Conservation (phyloP, 2,888 invertebrate genomes). For the Cerastoderma edule region DNA sequence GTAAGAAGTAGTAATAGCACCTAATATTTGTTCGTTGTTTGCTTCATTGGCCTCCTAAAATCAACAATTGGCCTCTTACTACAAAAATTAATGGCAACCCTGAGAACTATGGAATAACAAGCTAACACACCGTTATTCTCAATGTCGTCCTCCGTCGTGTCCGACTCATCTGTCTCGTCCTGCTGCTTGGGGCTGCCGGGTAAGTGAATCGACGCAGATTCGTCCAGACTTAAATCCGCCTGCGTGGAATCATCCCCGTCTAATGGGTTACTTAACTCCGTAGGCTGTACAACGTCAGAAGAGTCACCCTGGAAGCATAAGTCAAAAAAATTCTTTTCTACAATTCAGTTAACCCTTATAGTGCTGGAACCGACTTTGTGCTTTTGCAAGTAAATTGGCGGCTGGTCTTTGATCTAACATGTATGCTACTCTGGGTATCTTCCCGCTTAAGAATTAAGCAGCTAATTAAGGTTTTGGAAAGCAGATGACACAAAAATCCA, state of each 20-base stretch:
- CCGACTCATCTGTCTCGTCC: conserved; percentile 70
- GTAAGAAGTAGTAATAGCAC: too few species aligned
- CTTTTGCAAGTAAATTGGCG: too few species aligned
- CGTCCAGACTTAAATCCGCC: conserved; percentile 48
- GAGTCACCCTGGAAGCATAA: conserved; percentile 55
- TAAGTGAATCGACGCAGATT: conserved; percentile 30
- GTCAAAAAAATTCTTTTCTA: background rate
- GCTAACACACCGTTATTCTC: conserved; percentile 57
- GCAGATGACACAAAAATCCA: too few species aligned
- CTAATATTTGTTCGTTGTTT: too few species aligned
- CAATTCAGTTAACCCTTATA: too few species aligned
- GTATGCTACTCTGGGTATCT: too few species aligned
- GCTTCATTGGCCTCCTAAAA: too few species aligned
- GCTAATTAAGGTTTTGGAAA: background rate
- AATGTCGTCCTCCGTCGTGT: conserved; percentile 76
- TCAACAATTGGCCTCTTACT: too few species aligned
- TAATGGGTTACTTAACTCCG: conserved; percentile 20
- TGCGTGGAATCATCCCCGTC: conserved; percentile 49
- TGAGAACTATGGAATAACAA: background rate
- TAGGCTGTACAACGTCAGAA: conserved; percentile 44
- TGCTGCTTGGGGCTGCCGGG: conserved; percentile 23
- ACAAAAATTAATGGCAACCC: too few species aligned
- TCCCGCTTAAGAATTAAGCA: background rate
- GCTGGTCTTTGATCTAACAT: too few species aligned
- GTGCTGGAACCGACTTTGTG: too few species aligned